A percentile compares a stretch with the other conserved stretches of the same genome.
Evolutionary conservation across 2,797 vertebrate genomes (phyloP).

Genomic region (Coendou prehensilis): DNA sequence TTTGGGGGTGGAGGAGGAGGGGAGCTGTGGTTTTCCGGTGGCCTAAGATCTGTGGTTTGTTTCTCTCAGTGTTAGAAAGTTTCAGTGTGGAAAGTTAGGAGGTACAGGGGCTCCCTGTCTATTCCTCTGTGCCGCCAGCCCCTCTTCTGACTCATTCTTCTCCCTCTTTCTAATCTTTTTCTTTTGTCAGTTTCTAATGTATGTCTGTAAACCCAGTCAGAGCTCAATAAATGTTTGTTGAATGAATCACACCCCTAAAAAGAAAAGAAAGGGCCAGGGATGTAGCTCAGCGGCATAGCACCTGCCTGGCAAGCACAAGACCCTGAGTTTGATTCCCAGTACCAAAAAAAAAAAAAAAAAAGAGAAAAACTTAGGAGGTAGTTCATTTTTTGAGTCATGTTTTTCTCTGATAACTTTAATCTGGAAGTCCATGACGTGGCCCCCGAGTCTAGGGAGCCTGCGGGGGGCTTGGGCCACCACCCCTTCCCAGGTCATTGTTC

Average conservation of each 20-base stretch:
- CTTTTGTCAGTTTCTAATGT: slow-evolving; percentile 35
- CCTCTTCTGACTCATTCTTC: slow-evolving; percentile 76
- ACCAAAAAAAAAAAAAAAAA: too few species aligned
- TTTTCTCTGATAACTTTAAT: neutral
- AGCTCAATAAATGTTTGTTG: slow-evolving; percentile 81
- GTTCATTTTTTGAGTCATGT: neutral
- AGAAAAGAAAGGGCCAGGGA: too few species aligned
- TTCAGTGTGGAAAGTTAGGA: neutral
- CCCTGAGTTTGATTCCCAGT: too few species aligned
- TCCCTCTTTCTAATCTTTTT: slow-evolving; percentile 79
- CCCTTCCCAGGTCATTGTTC: neutral
- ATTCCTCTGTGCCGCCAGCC: neutral
- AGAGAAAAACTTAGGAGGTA: too few species aligned
- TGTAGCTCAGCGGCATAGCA: too few species aligned
- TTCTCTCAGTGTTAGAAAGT: neutral
- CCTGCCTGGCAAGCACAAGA: too few species aligned
- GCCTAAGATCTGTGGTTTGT: neutral
- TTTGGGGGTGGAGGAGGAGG: neutral
- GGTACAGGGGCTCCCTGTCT: neutral
- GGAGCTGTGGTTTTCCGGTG: neutral
- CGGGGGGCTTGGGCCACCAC: neutral
- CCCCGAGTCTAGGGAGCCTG: neutral
- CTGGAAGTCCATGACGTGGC: neutral
- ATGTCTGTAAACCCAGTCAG: slow-evolving; percentile 58
- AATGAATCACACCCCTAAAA: slow-evolving; percentile 76